Base-by-base conservation (phyloP, 2,888 invertebrate species). In the Callyntrura sp. region DNA sequence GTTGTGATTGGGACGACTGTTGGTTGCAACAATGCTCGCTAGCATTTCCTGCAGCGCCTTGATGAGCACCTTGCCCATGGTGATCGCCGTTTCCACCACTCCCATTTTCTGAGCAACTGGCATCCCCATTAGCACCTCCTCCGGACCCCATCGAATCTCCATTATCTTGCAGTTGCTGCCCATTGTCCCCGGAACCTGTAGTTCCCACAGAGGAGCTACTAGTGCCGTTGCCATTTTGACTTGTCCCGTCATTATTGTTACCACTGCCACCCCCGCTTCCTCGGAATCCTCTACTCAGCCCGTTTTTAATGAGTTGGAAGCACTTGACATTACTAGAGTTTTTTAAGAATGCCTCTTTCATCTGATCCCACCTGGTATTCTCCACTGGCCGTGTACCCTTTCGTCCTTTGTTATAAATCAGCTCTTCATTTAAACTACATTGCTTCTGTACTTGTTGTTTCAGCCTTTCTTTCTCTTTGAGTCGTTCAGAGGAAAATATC, bases 371-470 rank as follows among this genome's bases (percentile, higher is more conserved):
- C 25, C 92, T 51, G 8, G 90, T 93, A 83, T 89, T 92, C 23
- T 93, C 93, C 20, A 68, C 76, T 6, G 83, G 68, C 3, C 51
- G 57, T 1, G 43, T 45, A 17, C 55, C 45, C 6, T 62, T 79
- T 2, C 84, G 65, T 62, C 92, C 90, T 76, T 93, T 93, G 45
- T 93, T 93, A 94, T 96, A 97, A 86, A 98, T 96, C 90, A 98
- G 96, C 90, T 98, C 97, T 94, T 98, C 98, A 94, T 98, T 98
- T 14, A 98, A 95, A 6, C 98, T 98, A 28, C 97, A 97, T 95
- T 98, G 98, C 94, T 98, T 98, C 94, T 97, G 97, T 92, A 98
- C 98, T 94, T 98, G 97, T 94, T 96, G 97, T 88, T 97, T 95
- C 23, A 98, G 88, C 62, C 96, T 76, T 94, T 98, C 98, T 94